A percentile compares a stretch with the other conserved stretches of the same genome.
phyloP scores from a whole-genome alignment of 2,797 vertebrate genomes.

The Pseudopleuronectes americanus region DNA sequence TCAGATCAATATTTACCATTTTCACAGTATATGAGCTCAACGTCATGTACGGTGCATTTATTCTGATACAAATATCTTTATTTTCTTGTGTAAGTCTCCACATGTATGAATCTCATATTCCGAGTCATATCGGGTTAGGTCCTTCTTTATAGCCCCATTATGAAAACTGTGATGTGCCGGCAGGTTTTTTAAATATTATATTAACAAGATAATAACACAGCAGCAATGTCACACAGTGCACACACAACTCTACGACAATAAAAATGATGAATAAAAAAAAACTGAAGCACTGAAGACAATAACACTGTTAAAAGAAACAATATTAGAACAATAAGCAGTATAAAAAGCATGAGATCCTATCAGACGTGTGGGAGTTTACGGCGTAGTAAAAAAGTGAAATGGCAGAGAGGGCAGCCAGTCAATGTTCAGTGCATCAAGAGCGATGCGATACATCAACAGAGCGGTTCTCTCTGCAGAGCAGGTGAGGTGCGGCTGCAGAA shows the following conservation, averaged over 20 bases:
- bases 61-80: too few relatives aligned
- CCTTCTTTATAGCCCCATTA: slow-evolving; percentile 35
- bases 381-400: too few relatives aligned
- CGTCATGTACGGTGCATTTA: too few relatives aligned
- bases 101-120: background rate
- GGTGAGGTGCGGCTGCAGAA: too few relatives aligned
- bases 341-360: slow-evolving; percentile 48
- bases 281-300: slow-evolving; percentile 31
- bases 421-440: slow-evolving; percentile 24
- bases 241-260: slow-evolving; percentile 25
- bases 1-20: too few relatives aligned
- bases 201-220: slow-evolving; percentile 36
- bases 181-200: slow-evolving; percentile 45
- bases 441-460: background rate
- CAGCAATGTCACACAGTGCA: background rate
- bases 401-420: background rate
- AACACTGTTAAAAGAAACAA: slow-evolving; percentile 31
- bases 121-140: slow-evolving; percentile 6
- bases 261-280: slow-evolving; percentile 28
- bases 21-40: too few relatives aligned
- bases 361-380: background rate
- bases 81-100: too few relatives aligned
- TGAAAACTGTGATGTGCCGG: slow-evolving; percentile 42
- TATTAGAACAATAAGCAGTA: slow-evolving; percentile 60
- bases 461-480: too few relatives aligned